These are phyloP conservation scores for Ligdia adustata DNA, from an alignment of 2,888 invertebrate genomes.

Conservation along the genomic window DNA sequence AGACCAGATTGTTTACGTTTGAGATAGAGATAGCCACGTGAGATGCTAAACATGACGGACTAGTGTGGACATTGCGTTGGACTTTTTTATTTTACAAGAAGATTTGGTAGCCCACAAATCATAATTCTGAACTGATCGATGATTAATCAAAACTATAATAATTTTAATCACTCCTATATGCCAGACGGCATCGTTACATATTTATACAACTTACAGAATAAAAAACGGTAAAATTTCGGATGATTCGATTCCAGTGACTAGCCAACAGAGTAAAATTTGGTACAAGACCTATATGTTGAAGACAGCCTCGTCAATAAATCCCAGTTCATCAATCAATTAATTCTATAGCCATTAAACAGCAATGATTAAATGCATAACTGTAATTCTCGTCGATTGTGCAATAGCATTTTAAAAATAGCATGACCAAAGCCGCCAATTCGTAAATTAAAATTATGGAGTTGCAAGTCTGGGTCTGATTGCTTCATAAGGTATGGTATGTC, in stretches of 20 bases:
- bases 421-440: background rate
- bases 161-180: too few species aligned
- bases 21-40: slow-evolving; percentile 74
- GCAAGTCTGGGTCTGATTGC: slow-evolving; percentile 1
- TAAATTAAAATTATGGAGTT: slow-evolving; percentile 6
- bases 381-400: slow-evolving; percentile 1
- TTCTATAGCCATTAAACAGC: slow-evolving; percentile 1
- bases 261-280: too few species aligned
- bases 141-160: too few species aligned
- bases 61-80: slow-evolving; percentile 54
- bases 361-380: background rate
- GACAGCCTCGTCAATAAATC: background rate
- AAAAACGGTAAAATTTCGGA: too few species aligned
- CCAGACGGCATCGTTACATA: too few species aligned
- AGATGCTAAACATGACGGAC: slow-evolving; percentile 45
- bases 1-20: slow-evolving; percentile 78
- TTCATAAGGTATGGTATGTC: slow-evolving; percentile 9
- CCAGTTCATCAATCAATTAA: background rate
- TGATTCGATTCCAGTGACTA: too few species aligned
- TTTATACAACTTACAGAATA: too few species aligned
- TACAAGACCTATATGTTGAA: too few species aligned
- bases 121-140: too few species aligned
- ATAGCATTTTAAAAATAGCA: slow-evolving; percentile 8
- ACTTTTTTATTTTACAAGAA: too few species aligned
- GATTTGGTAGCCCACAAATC: too few species aligned